Base-by-base conservation (phyloP, 2,888 invertebrate genomes). In the Gymnoscelis rufifasciata region DNA sequence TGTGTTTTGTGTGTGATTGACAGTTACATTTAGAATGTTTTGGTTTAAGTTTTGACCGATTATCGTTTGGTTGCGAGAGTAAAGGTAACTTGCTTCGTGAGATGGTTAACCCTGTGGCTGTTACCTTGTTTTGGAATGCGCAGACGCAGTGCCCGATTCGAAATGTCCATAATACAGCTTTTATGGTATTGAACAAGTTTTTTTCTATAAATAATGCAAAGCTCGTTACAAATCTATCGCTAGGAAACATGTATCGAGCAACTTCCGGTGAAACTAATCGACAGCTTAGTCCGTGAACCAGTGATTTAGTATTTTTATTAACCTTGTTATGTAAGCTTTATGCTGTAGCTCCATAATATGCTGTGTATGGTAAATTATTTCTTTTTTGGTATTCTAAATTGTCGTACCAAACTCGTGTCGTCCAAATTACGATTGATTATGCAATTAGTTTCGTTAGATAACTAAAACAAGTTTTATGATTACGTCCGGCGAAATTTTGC, bases 1-100 rank as follows among this genome's bases (percentile, higher is more conserved):
- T 19, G 68, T 74, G 78, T 75, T 80, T 82, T 78, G 79, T 83
- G 68, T 83, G 80, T 75, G 74, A 74, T 78, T 78, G 60, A 66
- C 39, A 39, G 60, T 62, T 54, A 58, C 42, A 35, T 40, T 51
- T 35, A 23, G 19, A 35, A 35, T 35, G 35, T 35, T 35, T 35
- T 33, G 28, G 11, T 35, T 36, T 35, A 27, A 43, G 29, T 40
- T 36, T 43, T 30, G 36, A 29, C 35, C 35, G 26, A 31, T 31
- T 40, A 41, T 40, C 39, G 43, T 43, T 24, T 31, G n/a, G 29
- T 42, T 19, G 35, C 38, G 49, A 26, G 31, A n/a, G 11, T 24
- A n/a, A 6, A 35, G 40, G 28, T 11, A 36, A n/a, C 8, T 7
- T 35, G 29, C 37, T 44, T 44, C 13, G 29, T 45, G 29, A 30